Evolutionary conservation across 2,797 vertebrate genomes (phyloP), one percentile per base, ranked within the genome.

Genomic region (Takifugu rubripes): DNA sequence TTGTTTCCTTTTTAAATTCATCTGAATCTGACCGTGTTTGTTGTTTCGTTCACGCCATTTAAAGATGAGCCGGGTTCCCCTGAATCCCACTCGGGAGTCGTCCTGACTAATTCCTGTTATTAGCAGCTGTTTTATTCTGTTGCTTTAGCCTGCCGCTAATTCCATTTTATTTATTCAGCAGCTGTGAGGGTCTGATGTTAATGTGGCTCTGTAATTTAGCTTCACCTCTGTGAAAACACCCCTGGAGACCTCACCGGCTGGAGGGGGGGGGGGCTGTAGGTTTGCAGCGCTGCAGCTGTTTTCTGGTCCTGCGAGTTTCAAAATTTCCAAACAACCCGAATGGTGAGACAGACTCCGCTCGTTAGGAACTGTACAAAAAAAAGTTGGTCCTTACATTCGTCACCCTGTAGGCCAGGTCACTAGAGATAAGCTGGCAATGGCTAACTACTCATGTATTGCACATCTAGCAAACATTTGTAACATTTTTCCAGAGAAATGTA

Each of bases 381-480:
- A 75, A 53, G 61, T 49, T 73, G 61, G 15, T 49, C 73, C 68
- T 67, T 74, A 83, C 81, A 78, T 82, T 83, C 81, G 55, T 80
- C 72, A 67, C 78, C 64, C 82, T 79, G 71, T 78, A 78, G 64
- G 75, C 79, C 81, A 75, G 78, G 61, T 12, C 47, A 72, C 68
- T 58, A 3, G 33, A 63, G 53, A 61, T 72, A 69, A 68, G 64
- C 81, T 73, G 75, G 77, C 76, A 73, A 87, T 81, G 82, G 81
- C 83, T 79, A 83, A 87, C 84, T 85, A 91, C 65, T 75, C 56
- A 61, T 76, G 84, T 91, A 91, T 91, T 91, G 91, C 88, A 92
- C 92, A 91, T 88, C 89, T 86, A 90, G 83, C 84, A 87, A 86
- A 91, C 79, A 86, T 80, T 86, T 78, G 68, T 80, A 84, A 84